Conservation (phyloP, 2,113 vertebrate species). For the Phoxinus phoxinus region DNA sequence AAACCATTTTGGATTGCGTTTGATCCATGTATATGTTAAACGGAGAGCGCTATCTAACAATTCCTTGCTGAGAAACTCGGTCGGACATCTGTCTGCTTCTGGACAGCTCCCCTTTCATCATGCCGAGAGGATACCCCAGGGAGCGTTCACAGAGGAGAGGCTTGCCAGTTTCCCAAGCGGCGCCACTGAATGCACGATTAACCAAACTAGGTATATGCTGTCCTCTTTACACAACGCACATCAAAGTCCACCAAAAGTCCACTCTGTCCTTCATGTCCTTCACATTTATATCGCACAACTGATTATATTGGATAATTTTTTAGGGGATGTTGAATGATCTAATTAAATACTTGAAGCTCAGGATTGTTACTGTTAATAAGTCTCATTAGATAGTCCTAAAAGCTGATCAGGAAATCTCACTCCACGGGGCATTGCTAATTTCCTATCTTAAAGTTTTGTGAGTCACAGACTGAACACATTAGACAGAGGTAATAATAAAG, state of each 20-base stretch:
- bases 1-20: constrained; percentile 54
- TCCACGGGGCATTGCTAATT: constrained; percentile 25
- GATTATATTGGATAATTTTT: background rate
- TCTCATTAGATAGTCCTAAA: constrained; percentile 26
- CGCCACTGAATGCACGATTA: constrained; percentile 66
- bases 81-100: constrained; percentile 66
- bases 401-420: constrained; percentile 39
- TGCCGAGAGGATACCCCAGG: constrained; percentile 50
- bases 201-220: constrained; percentile 55
- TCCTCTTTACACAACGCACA: constrained; percentile 49
- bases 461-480: constrained; percentile 34
- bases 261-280: constrained; percentile 16
- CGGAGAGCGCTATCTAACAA: constrained; percentile 53
- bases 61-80: constrained; percentile 58
- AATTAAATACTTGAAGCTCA: constrained; percentile 3
- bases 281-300: background rate
- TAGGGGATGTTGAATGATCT: background rate
- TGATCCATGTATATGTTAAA: constrained; percentile 58
- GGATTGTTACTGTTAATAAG: constrained; percentile 30
- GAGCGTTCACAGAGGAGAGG: constrained; percentile 55
- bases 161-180: constrained; percentile 57
- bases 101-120: constrained; percentile 66
- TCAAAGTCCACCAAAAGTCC: constrained; percentile 59
- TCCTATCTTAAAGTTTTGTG: constrained; percentile 11
- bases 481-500: background rate